phyloP scores from a whole-genome alignment of 2,888 invertebrate genomes.

The Xestoiulus laeticollis region DNA sequence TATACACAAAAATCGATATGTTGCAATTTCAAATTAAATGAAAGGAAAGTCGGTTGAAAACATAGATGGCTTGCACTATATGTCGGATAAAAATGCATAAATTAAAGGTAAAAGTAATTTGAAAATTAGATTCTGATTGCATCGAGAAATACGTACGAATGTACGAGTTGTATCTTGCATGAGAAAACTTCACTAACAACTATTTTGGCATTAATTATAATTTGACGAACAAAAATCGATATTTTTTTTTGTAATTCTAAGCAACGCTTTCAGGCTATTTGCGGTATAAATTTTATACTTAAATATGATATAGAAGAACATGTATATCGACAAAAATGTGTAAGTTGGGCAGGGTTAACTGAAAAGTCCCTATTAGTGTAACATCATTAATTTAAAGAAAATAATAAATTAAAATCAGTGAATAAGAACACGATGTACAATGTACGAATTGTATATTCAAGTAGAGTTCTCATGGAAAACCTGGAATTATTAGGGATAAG shows the following conservation, averaged over 20 bases:
- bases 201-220: not conserved
- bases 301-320: not conserved
- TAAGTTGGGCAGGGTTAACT: not conserved
- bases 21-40: not conserved
- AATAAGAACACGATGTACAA: too few species aligned
- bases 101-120: constrained; percentile 20
- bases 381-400: too few species aligned
- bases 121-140: not conserved
- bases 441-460: too few species aligned
- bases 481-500: too few species aligned
- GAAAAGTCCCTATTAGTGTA: too few species aligned
- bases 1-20: not conserved
- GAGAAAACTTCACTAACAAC: not conserved
- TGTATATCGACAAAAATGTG: not conserved
- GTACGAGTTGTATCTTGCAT: too few species aligned
- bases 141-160: constrained; percentile 7
- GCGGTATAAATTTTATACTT: not conserved
- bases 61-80: not conserved
- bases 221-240: not conserved
- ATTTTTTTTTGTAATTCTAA: not conserved
- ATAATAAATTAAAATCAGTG: too few species aligned
- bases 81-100: not conserved
- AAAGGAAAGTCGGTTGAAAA: not conserved
- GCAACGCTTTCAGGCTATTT: not conserved
- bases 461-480: too few species aligned